A percentile compares a stretch with the other conserved stretches of the same genome.
Evolutionary conservation across 2,888 invertebrate genomes (phyloP).

Genomic region (Ormyrus labotus): DNA sequence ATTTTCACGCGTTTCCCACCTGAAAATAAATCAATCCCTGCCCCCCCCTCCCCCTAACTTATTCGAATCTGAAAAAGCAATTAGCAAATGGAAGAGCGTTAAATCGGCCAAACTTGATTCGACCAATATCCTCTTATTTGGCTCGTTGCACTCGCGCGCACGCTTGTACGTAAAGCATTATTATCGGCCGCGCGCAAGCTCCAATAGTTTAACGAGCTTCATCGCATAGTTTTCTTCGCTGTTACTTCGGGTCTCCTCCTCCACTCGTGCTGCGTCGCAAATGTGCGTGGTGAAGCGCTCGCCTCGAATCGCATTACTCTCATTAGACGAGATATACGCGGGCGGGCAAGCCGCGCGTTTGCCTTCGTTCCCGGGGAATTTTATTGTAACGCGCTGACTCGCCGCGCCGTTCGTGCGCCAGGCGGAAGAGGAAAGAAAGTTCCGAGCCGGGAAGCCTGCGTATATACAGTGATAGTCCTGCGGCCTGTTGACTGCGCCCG

Average conservation of each 20-base stretch:
- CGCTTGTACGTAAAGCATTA: not conserved
- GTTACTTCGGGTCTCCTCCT: slow-evolving; percentile 13
- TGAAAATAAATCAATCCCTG: too few species aligned
- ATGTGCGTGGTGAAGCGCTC: slow-evolving; percentile 34
- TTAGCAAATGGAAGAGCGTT: too few species aligned
- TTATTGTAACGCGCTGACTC: slow-evolving; percentile 41
- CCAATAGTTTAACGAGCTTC: slow-evolving; percentile 41
- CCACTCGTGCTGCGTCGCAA: not conserved
- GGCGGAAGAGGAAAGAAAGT: slow-evolving; percentile 20
- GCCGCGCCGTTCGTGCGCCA: not conserved
- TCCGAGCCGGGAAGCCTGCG: too few species aligned
- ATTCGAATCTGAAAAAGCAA: too few species aligned
- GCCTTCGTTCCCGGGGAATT: slow-evolving; percentile 8
- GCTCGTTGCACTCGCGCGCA: too few species aligned
- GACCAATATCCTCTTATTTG: too few species aligned
- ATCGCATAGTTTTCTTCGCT: slow-evolving; percentile 3
- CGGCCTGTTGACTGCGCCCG: too few species aligned
- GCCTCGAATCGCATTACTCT: slow-evolving; percentile 29
- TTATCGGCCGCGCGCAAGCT: not conserved
- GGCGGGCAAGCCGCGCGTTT: not conserved
- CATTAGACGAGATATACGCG: slow-evolving; percentile 31
- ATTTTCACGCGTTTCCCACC: too few species aligned
- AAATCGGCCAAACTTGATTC: too few species aligned
- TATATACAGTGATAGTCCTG: too few species aligned
- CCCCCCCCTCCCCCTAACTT: too few species aligned